A percentile compares a stretch with the other conserved stretches of the same genome.
Evolutionary conservation across 2,797 vertebrate species (phyloP).

Genomic region (Propithecus deckenii): DNA sequence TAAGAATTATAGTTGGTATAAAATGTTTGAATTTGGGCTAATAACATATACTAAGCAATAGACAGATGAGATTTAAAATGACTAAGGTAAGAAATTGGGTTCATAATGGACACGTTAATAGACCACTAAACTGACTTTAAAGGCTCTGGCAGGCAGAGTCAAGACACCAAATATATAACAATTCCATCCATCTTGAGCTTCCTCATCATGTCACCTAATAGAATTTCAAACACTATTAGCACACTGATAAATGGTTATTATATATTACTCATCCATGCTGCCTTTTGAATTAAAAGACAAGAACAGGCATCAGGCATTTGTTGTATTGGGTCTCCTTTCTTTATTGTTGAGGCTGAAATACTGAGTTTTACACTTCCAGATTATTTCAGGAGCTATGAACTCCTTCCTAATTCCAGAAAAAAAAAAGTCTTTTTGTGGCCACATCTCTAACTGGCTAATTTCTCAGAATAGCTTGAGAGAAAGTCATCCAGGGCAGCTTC

Average conservation of each 20-base stretch:
- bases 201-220: constrained; percentile 67
- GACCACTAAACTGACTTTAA: constrained; percentile 75
- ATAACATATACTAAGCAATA: constrained; percentile 75
- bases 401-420: background rate
- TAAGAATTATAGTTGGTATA: constrained; percentile 78
- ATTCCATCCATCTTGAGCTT: constrained; percentile 66
- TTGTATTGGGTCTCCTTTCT: background rate
- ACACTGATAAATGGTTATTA: constrained; percentile 67
- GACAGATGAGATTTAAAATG: constrained; percentile 78
- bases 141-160: constrained; percentile 68
- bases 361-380: background rate
- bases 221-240: constrained; percentile 72
- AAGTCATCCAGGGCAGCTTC: background rate
- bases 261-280: constrained; percentile 16
- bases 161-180: constrained; percentile 73
- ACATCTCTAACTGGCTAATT: background rate
- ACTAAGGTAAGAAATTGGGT: constrained; percentile 76
- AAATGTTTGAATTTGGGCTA: constrained; percentile 78
- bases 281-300: constrained; percentile 63
- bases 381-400: background rate
- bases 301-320: constrained; percentile 20
- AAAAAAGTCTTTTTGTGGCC: background rate
- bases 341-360: constrained; percentile 13
- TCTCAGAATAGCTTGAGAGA: background rate
- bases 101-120: constrained; percentile 77